Evolutionary conservation across 2,797 vertebrate species (phyloP).

Genomic region (Melopsittacus undulatus): DNA sequence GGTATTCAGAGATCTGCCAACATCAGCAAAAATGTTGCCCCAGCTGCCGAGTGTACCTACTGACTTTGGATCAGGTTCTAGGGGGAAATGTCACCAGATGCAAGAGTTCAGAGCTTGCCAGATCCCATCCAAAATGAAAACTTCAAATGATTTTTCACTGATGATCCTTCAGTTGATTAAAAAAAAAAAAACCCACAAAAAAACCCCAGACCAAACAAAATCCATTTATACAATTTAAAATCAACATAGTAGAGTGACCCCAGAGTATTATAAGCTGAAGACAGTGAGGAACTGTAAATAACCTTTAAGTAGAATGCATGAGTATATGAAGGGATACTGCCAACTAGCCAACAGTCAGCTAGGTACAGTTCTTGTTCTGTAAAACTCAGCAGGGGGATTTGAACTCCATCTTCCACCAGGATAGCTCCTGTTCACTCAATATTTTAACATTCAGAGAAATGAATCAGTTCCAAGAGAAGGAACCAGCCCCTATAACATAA

Average conservation of each 20-base stretch:
- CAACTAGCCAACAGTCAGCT: neutral
- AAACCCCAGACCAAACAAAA: accelerated
- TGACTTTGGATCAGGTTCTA: constrained; percentile 2
- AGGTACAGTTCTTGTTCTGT: neutral
- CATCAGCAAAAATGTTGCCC: neutral
- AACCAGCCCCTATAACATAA: neutral
- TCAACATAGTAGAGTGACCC: neutral
- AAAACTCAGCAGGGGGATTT: neutral
- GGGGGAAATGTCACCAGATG: neutral
- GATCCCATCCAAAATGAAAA: neutral
- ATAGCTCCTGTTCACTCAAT: neutral
- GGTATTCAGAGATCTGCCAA: neutral
- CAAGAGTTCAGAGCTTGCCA: neutral
- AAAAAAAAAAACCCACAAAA: neutral
- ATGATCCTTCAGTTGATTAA: neutral
- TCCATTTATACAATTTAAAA: neutral
- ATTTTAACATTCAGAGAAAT: neutral
- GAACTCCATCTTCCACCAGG: neutral
- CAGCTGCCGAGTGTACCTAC: neutral
- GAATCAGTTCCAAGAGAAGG: neutral
- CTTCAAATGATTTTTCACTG: neutral
- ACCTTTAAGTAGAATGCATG: neutral
- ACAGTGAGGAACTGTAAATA: neutral
- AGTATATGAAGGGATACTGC: neutral
- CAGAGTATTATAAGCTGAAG: neutral